A percentile compares a stretch with the other conserved stretches of the same genome.
These are phyloP conservation scores for Tromatobia lineatoria DNA, from an alignment of 2,888 invertebrate genomes.

Conservation along the genomic window DNA sequence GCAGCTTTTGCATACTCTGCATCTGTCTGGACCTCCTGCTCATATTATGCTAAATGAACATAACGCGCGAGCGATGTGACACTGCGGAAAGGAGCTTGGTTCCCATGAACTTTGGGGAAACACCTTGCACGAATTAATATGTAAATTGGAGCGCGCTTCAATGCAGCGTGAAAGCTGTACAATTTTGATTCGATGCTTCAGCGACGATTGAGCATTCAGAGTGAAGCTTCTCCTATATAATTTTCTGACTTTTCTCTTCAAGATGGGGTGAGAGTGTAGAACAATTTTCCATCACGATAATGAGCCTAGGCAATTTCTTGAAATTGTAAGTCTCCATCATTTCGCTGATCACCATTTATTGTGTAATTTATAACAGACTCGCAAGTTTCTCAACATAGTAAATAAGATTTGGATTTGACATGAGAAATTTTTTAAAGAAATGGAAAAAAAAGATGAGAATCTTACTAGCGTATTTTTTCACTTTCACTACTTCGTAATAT, in stretches of 20 bases:
- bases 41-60: constrained; percentile 5
- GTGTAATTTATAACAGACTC: no score
- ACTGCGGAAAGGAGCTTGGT: not conserved
- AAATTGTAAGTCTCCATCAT: no score
- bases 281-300: not conserved
- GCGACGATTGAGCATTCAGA: constrained; percentile 15
- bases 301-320: no score
- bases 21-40: constrained; percentile 3
- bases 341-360: no score
- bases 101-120: constrained; percentile 5
- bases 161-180: not conserved
- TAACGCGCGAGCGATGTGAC: constrained; percentile 13
- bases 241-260: no score
- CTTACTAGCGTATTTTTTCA: no score
- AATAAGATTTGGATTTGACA: no score
- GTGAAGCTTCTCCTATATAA: not conserved
- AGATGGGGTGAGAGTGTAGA: not conserved
- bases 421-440: no score
- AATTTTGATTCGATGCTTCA: constrained; percentile 18
- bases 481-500: no score
- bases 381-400: no score
- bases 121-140: constrained; percentile 22
- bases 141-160: not conserved
- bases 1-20: not conserved
- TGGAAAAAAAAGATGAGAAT: no score